Conservation (phyloP, 2,113 vertebrate genomes). For the Ammodytes marinus region DNA sequence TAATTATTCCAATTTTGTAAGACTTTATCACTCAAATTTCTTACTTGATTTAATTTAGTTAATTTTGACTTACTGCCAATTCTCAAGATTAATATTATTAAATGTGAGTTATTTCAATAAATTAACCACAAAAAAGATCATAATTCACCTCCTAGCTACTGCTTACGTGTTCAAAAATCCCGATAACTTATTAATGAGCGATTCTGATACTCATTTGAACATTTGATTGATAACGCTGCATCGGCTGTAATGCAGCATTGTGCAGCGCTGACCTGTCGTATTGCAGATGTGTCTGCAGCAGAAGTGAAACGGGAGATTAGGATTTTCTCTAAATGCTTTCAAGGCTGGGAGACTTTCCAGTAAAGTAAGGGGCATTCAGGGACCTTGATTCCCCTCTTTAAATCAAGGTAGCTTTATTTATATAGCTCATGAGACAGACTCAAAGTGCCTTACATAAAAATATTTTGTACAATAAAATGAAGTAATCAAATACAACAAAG, state of each 20-base stretch:
- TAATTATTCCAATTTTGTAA: neutral
- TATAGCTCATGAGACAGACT: too few relatives aligned
- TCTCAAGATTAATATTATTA: neutral
- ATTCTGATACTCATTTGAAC: neutral
- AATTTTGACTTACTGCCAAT: neutral
- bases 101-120: neutral
- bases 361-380: neutral
- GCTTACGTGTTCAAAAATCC: neutral
- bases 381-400: neutral
- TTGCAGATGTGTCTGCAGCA: constrained; percentile 33
- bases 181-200: neutral
- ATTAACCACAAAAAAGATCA: neutral
- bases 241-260: neutral
- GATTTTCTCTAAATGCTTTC: neutral
- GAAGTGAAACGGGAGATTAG: constrained; percentile 32
- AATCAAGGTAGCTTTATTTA: too few relatives aligned
- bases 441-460: too few relatives aligned
- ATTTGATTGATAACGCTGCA: neutral
- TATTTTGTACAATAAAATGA: too few relatives aligned
- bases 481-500: too few relatives aligned
- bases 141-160: neutral
- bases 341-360: constrained; percentile 12
- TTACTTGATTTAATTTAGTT: neutral
- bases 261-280: neutral
- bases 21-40: neutral